Evolutionary conservation across 2,888 invertebrate species (phyloP).

Genomic region (Chaitophorus viminalis): DNA sequence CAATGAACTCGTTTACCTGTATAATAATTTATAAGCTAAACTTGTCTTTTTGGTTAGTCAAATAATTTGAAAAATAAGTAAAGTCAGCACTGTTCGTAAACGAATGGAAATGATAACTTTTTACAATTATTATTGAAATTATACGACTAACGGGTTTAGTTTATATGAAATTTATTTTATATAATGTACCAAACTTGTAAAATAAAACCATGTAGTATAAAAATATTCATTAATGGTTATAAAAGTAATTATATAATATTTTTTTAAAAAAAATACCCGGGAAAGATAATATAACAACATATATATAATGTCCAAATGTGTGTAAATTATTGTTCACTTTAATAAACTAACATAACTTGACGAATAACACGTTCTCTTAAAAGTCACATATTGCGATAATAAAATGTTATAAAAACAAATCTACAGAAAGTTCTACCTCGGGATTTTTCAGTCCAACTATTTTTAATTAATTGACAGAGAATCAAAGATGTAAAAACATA

Average conservation of each 20-base stretch:
- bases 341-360: constrained; percentile 35
- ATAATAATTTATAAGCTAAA: not conserved
- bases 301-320: not conserved
- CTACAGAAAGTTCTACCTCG: not conserved
- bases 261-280: not conserved
- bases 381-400: constrained; percentile 30
- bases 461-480: not conserved
- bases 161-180: not conserved
- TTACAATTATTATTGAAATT: not conserved
- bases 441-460: not conserved
- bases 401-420: constrained; percentile 9
- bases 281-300: not conserved
- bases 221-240: constrained; percentile 1
- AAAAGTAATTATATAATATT: constrained; percentile 21
- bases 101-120: not conserved
- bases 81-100: not conserved
- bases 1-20: constrained; percentile 13
- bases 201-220: not conserved
- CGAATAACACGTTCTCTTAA: constrained; percentile 31
- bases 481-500: not conserved
- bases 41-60: not conserved
- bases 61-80: not conserved
- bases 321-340: constrained; percentile 31
- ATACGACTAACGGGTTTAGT: not conserved
- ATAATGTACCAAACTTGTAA: not conserved